A percentile compares a stretch with the other conserved stretches of the same genome.
Evolutionary conservation across 2,888 invertebrate species (phyloP).

Genomic region (Papilio gigon): DNA sequence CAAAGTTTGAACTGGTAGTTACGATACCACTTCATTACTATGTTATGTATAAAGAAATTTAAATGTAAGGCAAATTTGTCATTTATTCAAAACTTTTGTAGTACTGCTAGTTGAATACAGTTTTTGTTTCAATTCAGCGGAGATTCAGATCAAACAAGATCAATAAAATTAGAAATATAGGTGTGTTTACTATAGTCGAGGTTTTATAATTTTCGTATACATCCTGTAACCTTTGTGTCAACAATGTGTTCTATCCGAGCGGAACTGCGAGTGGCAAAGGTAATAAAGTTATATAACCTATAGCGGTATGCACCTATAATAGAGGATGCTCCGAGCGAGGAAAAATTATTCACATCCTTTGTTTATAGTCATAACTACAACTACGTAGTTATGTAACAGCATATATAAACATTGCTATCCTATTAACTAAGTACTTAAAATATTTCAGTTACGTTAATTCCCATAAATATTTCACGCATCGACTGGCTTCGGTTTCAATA

Average conservation of each 20-base stretch:
- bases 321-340: slow-evolving; percentile 34
- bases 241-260: not conserved
- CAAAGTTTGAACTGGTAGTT: not conserved
- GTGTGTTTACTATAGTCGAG: not conserved
- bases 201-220: not conserved
- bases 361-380: slow-evolving; percentile 18
- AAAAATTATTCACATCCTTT: slow-evolving; percentile 39
- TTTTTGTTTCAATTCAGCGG: not conserved
- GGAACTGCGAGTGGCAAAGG: slow-evolving; percentile 9
- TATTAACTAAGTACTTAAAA: slow-evolving; percentile 3
- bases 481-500: not conserved
- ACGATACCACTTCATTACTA: too few species aligned
- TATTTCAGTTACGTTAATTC: slow-evolving; percentile 2
- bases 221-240: not conserved
- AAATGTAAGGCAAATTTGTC: too few species aligned
- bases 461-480: not conserved
- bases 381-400: slow-evolving; percentile 20
- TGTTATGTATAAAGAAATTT: too few species aligned
- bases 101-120: too few species aligned
- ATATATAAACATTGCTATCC: not conserved
- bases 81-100: too few species aligned
- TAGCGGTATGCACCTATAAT: slow-evolving; percentile 6
- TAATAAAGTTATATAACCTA: slow-evolving; percentile 22
- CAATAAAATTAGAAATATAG: not conserved
- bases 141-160: not conserved